Conservation (phyloP, 2,888 invertebrate genomes). For the Blastobasis lacticolella region DNA sequence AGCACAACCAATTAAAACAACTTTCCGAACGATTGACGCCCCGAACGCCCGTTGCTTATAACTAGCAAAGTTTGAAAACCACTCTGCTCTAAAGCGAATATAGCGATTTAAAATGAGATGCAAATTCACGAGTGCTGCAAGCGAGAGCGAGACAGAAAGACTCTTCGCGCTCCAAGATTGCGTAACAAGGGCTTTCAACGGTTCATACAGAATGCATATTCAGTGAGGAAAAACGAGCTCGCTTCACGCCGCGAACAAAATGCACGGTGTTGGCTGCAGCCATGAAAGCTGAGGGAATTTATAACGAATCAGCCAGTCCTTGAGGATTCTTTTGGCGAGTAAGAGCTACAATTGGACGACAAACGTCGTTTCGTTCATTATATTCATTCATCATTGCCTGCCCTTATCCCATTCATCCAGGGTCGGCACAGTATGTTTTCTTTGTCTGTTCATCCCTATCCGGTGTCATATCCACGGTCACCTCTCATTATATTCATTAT, state of each 20-base stretch:
- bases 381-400: too few relatives aligned
- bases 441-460: too few relatives aligned
- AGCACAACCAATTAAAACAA: background rate
- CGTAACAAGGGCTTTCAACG: slow-evolving; percentile 11
- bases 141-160: slow-evolving; percentile 12
- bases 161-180: slow-evolving; percentile 29
- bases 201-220: slow-evolving; percentile 1
- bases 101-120: slow-evolving; percentile 29
- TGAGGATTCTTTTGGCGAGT: background rate
- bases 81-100: slow-evolving; percentile 13
- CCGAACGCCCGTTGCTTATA: background rate
- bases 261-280: background rate
- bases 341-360: background rate
- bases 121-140: slow-evolving; percentile 17
- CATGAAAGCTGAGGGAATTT: background rate
- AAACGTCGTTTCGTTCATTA: background rate
- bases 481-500: too few relatives aligned
- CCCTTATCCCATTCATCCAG: too few relatives aligned
- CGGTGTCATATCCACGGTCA: too few relatives aligned
- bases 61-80: background rate
- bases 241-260: background rate
- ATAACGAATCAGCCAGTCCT: too few relatives aligned
- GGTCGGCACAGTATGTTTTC: too few relatives aligned
- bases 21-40: background rate
- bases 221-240: background rate